phyloP scores from a whole-genome alignment of 2,113 vertebrate genomes.

The Pardalotus punctatus region DNA sequence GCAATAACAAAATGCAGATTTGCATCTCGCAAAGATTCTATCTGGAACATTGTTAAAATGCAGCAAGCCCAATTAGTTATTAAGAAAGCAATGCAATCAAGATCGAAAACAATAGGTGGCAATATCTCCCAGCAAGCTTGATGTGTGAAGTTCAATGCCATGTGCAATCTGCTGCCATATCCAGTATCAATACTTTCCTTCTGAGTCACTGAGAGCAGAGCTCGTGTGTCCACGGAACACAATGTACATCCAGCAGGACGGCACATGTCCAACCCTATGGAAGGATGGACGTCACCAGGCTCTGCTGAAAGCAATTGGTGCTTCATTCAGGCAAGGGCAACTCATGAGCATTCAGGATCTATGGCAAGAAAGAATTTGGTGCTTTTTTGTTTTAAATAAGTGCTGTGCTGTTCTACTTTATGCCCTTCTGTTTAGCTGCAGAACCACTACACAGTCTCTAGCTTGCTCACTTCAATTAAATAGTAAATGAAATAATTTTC shows the following conservation, averaged over 20 bases:
- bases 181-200: slow-evolving; percentile 56
- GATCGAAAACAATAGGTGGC: slow-evolving; percentile 47
- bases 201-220: slow-evolving; percentile 35
- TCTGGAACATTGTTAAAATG: background rate
- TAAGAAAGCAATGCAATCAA: slow-evolving; percentile 44
- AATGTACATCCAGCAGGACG: slow-evolving; percentile 40
- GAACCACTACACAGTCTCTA: background rate
- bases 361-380: background rate
- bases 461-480: background rate
- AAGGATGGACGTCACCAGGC: background rate
- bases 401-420: background rate
- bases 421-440: background rate
- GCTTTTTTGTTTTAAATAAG: background rate
- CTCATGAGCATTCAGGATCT: background rate
- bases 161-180: slow-evolving; percentile 47
- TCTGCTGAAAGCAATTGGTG: slow-evolving; percentile 5
- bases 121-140: slow-evolving; percentile 48
- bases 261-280: background rate
- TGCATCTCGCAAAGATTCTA: background rate
- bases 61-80: background rate
- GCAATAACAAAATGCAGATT: background rate
- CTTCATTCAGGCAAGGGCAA: background rate
- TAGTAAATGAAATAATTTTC: background rate
- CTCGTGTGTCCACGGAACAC: background rate
- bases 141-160: slow-evolving; percentile 22